A percentile compares a stretch with the other conserved stretches of the same genome.
These are phyloP conservation scores for Gopherus evgoodei DNA, from an alignment of 2,113 vertebrate genomes.

Conservation along the genomic window DNA sequence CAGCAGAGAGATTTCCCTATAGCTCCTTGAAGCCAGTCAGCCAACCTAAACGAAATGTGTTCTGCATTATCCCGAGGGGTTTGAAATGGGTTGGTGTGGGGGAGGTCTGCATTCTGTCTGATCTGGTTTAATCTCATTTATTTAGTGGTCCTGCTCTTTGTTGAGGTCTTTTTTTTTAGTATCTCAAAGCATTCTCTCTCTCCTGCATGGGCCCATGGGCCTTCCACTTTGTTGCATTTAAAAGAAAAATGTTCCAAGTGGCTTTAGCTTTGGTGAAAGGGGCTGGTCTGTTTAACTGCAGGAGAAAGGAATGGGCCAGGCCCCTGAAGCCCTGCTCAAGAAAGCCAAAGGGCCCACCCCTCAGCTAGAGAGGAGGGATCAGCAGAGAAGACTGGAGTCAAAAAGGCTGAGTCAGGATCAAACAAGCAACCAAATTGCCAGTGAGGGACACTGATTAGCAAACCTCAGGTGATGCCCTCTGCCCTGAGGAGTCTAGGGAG, in stretches of 20 bases:
- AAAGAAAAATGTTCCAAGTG: neutral
- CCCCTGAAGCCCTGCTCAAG: neutral
- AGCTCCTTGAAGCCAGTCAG: neutral
- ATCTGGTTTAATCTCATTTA: neutral
- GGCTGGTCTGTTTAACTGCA: neutral
- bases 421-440: neutral
- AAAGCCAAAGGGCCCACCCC: neutral
- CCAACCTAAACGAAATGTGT: neutral
- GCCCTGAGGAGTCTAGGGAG: neutral
- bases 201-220: neutral
- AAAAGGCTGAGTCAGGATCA: neutral
- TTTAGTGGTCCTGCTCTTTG: neutral
- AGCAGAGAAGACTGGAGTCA: neutral
- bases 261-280: neutral
- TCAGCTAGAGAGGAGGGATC: neutral
- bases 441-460: neutral
- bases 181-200: neutral
- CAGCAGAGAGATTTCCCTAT: neutral
- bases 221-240: neutral
- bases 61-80: neutral
- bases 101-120: neutral
- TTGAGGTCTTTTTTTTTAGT: neutral
- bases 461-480: neutral
- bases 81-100: neutral
- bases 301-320: neutral